Conservation (phyloP, 2,888 invertebrate species). For the Lasioglossum villosulum region DNA sequence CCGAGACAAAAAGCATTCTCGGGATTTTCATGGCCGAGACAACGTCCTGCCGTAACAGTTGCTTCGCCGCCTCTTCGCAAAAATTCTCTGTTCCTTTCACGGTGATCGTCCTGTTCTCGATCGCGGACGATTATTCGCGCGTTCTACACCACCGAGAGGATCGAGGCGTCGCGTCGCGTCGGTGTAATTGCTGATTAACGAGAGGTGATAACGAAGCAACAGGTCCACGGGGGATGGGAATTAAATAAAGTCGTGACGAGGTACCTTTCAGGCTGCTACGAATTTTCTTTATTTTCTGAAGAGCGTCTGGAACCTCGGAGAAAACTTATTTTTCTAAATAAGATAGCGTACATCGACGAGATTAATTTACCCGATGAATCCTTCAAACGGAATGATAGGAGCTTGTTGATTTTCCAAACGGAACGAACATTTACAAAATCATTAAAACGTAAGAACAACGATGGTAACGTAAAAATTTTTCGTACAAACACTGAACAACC, state of each 20-base stretch:
- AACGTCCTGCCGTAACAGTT: background rate
- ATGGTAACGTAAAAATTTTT: background rate
- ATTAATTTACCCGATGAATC: background rate
- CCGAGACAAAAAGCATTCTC: conserved; percentile 51
- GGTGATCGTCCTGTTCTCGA: conserved; percentile 43
- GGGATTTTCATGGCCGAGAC: conserved; percentile 28
- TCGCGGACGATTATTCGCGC: conserved; percentile 42
- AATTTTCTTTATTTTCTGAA: background rate
- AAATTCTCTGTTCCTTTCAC: conserved; percentile 48
- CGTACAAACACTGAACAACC: background rate
- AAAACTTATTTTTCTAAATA: background rate
- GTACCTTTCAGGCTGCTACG: background rate
- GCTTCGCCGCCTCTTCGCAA: background rate
- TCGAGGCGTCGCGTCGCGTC: background rate
- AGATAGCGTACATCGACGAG: background rate
- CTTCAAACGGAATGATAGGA: background rate
- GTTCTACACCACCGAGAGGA: background rate
- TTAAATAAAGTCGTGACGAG: conserved; percentile 6
- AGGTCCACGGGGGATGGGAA: background rate
- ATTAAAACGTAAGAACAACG: background rate
- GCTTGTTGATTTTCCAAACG: background rate
- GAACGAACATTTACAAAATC: background rate
- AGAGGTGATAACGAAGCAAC: conserved; percentile 45
- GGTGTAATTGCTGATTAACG: conserved; percentile 51
- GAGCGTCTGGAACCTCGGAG: background rate